These are phyloP conservation scores for Bombus superbus DNA, from an alignment of 1,140 invertebrate genomes.

Conservation along the genomic window DNA sequence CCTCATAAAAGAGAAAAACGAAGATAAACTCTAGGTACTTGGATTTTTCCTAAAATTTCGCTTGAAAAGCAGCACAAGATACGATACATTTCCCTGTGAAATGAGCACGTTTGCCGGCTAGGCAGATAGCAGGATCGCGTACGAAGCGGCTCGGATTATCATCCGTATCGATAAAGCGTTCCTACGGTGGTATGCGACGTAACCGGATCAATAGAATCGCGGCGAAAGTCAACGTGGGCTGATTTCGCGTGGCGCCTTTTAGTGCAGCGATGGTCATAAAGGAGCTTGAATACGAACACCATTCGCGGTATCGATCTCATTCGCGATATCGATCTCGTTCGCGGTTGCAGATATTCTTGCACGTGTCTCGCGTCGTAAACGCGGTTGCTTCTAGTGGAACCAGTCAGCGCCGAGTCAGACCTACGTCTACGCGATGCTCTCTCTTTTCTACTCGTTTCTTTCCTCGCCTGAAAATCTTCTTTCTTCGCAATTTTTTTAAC, in stretches of 20 bases:
- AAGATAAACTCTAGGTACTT: background rate
- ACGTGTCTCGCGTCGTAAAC: constrained; percentile 64
- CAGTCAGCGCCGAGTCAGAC: constrained; percentile 35
- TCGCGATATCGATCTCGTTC: constrained; percentile 59
- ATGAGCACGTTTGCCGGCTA: background rate
- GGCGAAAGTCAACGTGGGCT: constrained; percentile 35
- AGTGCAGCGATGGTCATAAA: constrained; percentile 56
- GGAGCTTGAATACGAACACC: constrained; percentile 48
- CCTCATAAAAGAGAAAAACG: background rate
- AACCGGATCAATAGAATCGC: constrained; percentile 46
- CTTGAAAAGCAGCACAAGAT: background rate
- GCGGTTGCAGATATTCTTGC: constrained; percentile 57
- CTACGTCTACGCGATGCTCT: background rate
- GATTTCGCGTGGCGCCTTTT: constrained; percentile 52
- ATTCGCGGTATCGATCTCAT: constrained; percentile 20
- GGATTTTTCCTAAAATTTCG: background rate
- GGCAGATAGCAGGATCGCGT: constrained; percentile 8
- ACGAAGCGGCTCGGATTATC: constrained; percentile 15
- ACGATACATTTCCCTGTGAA: background rate
- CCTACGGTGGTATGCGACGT: background rate
- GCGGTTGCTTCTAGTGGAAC: constrained; percentile 8
- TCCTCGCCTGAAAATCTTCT: too few species aligned
- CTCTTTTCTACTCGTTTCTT: background rate
- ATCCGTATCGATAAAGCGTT: constrained; percentile 37
- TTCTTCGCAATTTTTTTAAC: background rate